These are phyloP conservation scores for Adineta ricciae DNA, from an alignment of 2,888 invertebrate species.

Conservation along the genomic window DNA sequence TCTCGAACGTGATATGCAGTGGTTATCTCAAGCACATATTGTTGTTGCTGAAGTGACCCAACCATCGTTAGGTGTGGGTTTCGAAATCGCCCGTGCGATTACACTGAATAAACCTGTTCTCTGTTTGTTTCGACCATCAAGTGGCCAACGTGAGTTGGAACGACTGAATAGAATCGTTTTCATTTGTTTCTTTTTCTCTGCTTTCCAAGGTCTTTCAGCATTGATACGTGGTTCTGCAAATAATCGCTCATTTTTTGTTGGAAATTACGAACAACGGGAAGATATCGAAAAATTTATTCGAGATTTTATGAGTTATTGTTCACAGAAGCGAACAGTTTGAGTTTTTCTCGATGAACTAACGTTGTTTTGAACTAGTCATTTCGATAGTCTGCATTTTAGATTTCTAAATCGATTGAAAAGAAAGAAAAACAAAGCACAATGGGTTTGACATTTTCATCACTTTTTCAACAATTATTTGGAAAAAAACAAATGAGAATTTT, in stretches of 20 bases:
- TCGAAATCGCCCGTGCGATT: slow-evolving; percentile 46
- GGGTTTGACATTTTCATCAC: slow-evolving; percentile 88
- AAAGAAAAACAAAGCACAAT: too few relatives aligned
- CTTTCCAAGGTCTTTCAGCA: slow-evolving; percentile 40
- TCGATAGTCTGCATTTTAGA: background rate
- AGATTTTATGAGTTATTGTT: slow-evolving; percentile 37
- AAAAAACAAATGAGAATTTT: slow-evolving; percentile 52
- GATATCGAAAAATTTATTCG: slow-evolving; percentile 38
- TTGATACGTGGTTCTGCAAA: slow-evolving; percentile 44
- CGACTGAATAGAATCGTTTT: background rate
- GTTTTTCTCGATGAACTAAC: background rate
- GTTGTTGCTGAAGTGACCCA: slow-evolving; percentile 49
- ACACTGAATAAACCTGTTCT: slow-evolving; percentile 43
- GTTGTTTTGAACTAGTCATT: background rate
- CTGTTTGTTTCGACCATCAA: slow-evolving; percentile 44
- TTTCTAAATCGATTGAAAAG: too few relatives aligned
- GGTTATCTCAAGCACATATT: slow-evolving; percentile 39
- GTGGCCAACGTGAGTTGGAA: slow-evolving; percentile 35
- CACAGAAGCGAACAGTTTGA: background rate
- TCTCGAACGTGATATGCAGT: slow-evolving; percentile 43
- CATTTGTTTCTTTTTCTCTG: background rate
- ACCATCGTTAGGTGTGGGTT: slow-evolving; percentile 48
- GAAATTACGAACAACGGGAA: slow-evolving; percentile 41
- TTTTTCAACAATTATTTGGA: slow-evolving; percentile 82
- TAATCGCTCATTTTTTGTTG: slow-evolving; percentile 39